phyloP scores from a whole-genome alignment of 2,113 vertebrate genomes.

The Vulpes ferrilata region DNA sequence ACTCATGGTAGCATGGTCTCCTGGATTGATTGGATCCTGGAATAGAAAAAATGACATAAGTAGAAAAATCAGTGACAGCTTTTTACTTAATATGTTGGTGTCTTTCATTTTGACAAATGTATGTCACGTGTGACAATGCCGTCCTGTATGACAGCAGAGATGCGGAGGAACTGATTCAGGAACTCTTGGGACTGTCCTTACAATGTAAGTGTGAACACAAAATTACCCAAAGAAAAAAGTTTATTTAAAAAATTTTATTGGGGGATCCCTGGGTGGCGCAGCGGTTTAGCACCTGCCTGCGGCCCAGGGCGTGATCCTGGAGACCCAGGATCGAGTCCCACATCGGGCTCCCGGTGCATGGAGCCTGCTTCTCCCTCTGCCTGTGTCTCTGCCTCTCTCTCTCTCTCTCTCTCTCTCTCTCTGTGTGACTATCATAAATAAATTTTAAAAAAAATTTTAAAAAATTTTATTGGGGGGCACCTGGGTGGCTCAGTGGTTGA shows the following conservation, averaged over 20 bases:
- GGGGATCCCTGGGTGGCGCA: neutral
- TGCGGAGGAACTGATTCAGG: neutral
- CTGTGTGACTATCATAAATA: too few species aligned
- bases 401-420: too few species aligned
- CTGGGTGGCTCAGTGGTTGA: neutral
- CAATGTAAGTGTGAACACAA: neutral
- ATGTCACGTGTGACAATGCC: neutral
- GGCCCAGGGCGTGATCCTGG: neutral
- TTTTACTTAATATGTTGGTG: neutral
- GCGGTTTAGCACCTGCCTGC: neutral
- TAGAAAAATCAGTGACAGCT: neutral
- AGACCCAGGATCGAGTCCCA: too few species aligned
- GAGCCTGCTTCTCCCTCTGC: too few species aligned
- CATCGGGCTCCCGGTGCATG: too few species aligned
- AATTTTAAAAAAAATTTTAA: too few species aligned
- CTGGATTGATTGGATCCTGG: neutral
- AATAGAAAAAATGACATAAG: neutral
- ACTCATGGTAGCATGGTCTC: neutral
- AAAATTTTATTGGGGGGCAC: neutral
- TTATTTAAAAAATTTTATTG: neutral
- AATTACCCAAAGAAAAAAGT: neutral
- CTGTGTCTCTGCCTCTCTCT: too few species aligned
- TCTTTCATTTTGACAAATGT: neutral
- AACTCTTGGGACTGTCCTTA: neutral
- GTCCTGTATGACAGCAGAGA: rapidly evolving